Conservation (phyloP, 2,888 invertebrate species). For the Petrophora chlorosata region DNA sequence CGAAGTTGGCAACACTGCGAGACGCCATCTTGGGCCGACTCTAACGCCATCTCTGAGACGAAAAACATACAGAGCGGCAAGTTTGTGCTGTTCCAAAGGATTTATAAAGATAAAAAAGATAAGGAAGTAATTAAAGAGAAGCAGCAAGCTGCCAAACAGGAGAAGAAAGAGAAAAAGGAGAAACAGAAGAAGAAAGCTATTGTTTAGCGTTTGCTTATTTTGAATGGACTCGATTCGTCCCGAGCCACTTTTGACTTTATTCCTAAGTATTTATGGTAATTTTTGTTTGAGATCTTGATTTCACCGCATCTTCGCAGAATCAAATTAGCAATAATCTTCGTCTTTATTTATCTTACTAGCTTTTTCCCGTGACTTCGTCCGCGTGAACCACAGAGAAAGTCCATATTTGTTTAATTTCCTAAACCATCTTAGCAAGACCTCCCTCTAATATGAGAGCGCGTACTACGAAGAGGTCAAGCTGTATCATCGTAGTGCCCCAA, state of each 20-base stretch:
- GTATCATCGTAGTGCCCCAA: no score
- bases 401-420: no score
- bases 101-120: constrained; percentile 63
- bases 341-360: no score
- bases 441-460: no score
- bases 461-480: no score
- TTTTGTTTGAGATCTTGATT: no score
- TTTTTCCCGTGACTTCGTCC: no score
- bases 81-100: constrained; percentile 72
- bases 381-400: no score
- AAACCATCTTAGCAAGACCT: no score
- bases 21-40: constrained; percentile 67
- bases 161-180: constrained; percentile 52
- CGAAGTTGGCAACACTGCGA: constrained; percentile 68
- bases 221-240: background rate
- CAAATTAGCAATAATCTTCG: no score
- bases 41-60: constrained; percentile 66
- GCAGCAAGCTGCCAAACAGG: constrained; percentile 6
- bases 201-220: constrained; percentile 29
- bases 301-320: no score
- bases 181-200: constrained; percentile 58
- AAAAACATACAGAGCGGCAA: constrained; percentile 71
- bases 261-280: no score
- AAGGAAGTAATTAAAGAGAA: constrained; percentile 10
- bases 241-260: background rate